phyloP scores from a whole-genome alignment of 2,797 vertebrate genomes.

The Lepilemur septentrionalis region DNA sequence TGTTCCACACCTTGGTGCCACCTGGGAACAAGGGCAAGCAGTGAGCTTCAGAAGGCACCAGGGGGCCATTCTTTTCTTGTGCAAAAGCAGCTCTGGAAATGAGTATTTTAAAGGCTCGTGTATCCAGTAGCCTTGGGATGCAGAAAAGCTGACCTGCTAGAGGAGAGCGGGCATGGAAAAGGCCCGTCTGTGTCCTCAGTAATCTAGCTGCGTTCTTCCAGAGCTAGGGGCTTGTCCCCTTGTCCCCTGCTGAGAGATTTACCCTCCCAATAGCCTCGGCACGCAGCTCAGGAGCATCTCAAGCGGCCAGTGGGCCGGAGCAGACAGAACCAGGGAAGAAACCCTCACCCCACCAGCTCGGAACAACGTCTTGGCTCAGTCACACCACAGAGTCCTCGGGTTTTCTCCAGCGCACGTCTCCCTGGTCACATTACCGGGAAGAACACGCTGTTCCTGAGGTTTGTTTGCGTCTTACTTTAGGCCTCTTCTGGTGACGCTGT shows the following conservation, averaged over 20 bases:
- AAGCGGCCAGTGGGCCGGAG: not conserved
- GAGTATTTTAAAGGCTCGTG: not conserved
- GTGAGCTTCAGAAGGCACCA: not conserved
- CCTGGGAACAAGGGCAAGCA: not conserved
- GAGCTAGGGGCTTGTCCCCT: not conserved
- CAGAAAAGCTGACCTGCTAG: not conserved
- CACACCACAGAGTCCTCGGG: rapidly evolving
- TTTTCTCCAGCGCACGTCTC: not conserved
- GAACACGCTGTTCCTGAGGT: not conserved
- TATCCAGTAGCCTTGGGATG: not conserved
- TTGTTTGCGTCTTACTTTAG: not conserved
- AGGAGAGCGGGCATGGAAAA: not conserved
- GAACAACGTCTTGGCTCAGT: too few relatives aligned
- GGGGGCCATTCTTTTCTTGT: not conserved
- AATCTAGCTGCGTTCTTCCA: not conserved
- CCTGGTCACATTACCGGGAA: not conserved
- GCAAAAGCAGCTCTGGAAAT: not conserved
- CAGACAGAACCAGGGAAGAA: not conserved
- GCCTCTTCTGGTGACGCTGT: not conserved
- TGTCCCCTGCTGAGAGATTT: not conserved
- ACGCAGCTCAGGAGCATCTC: not conserved
- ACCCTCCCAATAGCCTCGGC: not conserved
- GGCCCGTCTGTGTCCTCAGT: too few relatives aligned
- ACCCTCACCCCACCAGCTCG: not conserved
- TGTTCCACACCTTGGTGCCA: not conserved